Percentiles rank a stretch among this genome's conserved stretches.
Conservation (phyloP, 2,888 invertebrate genomes). For the Nomada fucata region DNA sequence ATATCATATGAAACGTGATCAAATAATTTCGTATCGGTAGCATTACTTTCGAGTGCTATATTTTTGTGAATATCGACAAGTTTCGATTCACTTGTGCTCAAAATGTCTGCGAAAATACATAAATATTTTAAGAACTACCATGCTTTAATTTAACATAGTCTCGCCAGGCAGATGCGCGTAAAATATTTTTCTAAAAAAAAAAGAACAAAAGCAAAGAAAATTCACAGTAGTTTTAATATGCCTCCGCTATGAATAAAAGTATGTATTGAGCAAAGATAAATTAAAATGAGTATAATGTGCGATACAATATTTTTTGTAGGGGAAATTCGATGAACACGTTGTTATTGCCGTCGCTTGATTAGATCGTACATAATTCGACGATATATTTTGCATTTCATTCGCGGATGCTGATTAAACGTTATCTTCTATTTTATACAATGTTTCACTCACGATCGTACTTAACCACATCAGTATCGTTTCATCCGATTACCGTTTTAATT, state of each 20-base stretch:
- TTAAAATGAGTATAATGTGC: constrained; percentile 1
- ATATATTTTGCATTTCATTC: too few species aligned
- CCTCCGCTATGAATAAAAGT: constrained; percentile 7
- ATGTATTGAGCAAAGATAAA: constrained; percentile 22
- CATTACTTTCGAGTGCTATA: neutral
- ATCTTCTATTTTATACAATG: constrained; percentile 16
- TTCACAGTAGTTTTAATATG: constrained; percentile 19
- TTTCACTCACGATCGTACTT: constrained; percentile 37
- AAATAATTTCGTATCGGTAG: constrained; percentile 5
- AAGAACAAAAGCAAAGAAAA: neutral
- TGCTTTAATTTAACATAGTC: constrained; percentile 7
- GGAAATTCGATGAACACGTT: constrained; percentile 12
- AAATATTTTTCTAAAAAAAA: constrained; percentile 49
- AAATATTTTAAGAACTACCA: neutral
- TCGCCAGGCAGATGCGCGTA: constrained; percentile 1
- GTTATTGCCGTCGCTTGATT: constrained; percentile 54
- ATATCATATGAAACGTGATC: neutral
- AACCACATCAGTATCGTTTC: constrained; percentile 44
- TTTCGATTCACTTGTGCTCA: constrained; percentile 30
- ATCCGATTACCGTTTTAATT: constrained; percentile 31
- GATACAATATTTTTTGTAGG: constrained; percentile 1
- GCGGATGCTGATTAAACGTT: constrained; percentile 29
- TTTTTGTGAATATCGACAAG: neutral
- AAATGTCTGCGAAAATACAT: neutral
- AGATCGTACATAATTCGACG: neutral